Conservation (phyloP, 2,888 invertebrate species). For the Hyppa rectilinea region DNA sequence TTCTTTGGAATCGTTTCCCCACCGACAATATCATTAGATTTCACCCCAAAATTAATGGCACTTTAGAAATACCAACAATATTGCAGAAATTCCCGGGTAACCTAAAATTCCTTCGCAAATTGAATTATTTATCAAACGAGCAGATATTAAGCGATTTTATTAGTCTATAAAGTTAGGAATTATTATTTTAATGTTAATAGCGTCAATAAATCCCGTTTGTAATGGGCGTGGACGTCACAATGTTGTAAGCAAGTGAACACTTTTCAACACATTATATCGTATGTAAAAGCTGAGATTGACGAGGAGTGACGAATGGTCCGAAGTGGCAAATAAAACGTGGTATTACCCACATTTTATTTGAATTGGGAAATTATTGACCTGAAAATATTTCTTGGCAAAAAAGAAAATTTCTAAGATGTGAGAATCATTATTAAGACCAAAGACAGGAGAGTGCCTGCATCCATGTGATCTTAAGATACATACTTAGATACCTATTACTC, state of each 20-base stretch:
- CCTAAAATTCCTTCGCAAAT: conserved; percentile 74
- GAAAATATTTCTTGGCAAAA: neutral
- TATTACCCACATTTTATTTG: no score
- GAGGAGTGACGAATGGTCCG: neutral
- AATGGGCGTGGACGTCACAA: conserved; percentile 77
- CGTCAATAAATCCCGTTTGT: conserved; percentile 82
- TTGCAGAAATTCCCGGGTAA: conserved; percentile 50
- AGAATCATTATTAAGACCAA: neutral
- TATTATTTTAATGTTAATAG: conserved; percentile 88
- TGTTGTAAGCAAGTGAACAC: conserved; percentile 68
- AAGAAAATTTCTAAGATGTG: neutral
- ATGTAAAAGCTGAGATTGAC: conserved; percentile 17
- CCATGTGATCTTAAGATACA: neutral
- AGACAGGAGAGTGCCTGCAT: neutral
- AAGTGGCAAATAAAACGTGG: neutral
- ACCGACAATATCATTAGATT: no score
- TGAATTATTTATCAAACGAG: conserved; percentile 86
- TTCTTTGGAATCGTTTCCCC: neutral
- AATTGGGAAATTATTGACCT: neutral
- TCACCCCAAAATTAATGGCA: conserved; percentile 59
- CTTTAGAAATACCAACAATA: conserved; percentile 56
- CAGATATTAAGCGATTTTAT: conserved; percentile 86
- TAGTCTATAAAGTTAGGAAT: conserved; percentile 85
- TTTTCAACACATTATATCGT: conserved; percentile 16
- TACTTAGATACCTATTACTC: neutral